Conservation (phyloP, 2,888 invertebrate species). For the Scrobipalpa atriplicella region DNA sequence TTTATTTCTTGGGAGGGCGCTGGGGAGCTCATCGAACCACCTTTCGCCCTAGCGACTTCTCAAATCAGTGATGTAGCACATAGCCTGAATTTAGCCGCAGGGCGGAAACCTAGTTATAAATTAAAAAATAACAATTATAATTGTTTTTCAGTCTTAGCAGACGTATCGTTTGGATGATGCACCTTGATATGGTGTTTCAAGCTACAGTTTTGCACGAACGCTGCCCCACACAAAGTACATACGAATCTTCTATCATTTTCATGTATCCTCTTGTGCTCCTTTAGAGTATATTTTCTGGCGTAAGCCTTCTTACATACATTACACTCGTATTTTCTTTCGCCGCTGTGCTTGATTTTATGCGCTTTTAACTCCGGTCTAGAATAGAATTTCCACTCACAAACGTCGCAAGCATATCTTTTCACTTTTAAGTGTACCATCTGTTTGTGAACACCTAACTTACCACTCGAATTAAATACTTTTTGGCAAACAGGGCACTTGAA, state of each 20-base stretch:
- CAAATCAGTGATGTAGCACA: too few relatives aligned
- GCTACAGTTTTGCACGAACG: slow-evolving; percentile 71
- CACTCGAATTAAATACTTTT: slow-evolving; percentile 67
- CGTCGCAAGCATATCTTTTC: slow-evolving; percentile 69
- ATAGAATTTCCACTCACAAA: slow-evolving; percentile 81
- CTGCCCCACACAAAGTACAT: slow-evolving; percentile 63
- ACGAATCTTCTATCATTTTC: slow-evolving; percentile 68
- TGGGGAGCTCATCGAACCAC: too few relatives aligned
- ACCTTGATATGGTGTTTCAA: slow-evolving; percentile 68
- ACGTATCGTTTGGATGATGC: slow-evolving; percentile 55
- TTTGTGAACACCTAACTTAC: slow-evolving; percentile 66
- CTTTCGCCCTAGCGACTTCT: too few relatives aligned
- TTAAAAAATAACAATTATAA: too few relatives aligned
- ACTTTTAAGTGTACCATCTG: slow-evolving; percentile 71
- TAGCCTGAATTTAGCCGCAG: too few relatives aligned
- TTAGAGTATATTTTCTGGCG: slow-evolving; percentile 70
- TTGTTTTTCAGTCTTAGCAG: neutral
- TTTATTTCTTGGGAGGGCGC: too few relatives aligned
- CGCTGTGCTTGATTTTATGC: slow-evolving; percentile 79
- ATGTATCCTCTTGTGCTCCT: slow-evolving; percentile 72
- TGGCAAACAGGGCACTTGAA: slow-evolving; percentile 69
- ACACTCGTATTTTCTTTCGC: slow-evolving; percentile 77
- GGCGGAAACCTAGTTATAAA: too few relatives aligned
- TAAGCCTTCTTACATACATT: slow-evolving; percentile 77
- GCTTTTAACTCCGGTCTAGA: slow-evolving; percentile 79